Base-by-base conservation (phyloP, 2,113 vertebrate genomes). In the Phalacrocorax aristotelis region DNA sequence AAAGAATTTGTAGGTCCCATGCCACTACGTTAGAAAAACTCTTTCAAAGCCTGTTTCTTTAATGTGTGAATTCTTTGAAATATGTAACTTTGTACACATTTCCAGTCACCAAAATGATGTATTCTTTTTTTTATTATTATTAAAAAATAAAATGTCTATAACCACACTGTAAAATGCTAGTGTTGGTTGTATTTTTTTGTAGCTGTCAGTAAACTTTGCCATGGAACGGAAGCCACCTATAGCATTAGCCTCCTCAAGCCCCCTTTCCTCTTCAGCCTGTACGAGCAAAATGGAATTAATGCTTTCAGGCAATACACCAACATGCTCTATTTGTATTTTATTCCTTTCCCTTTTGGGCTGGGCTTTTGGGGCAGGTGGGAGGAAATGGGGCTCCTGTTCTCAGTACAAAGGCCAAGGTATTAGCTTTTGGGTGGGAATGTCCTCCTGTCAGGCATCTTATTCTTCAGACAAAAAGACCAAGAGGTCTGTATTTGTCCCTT, bases 71-170 rank as follows among this genome's bases (percentile, higher is more conserved):
- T 82, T 89, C 15, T 32, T 62, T 87, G 44, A 87, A 90, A 87
- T 69, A 49, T 12, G 15, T 91, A 92, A 82, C 61, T 84, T 66
- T 89, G 38, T 95, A 68, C 15, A 72, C 93, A 76, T 95, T 95
- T 96, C 87, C 57, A 89, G 40, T 79, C 16, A 66, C 61, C 84
- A 61, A 69, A 87, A 95, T 18, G 10, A 82, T 94, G 49, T 94
- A 91, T 72, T 66, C 34, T 57, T 62, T 60, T 70, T 84, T 86
- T 86, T 89, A 69, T 58, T 74, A 10, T 71, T 93, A 88, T 23
- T 6, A 21, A 88, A 95, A 93, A 97, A 96, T 94, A 95, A 96
- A 95, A 89, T 36, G 18, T 65, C 2, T 1, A 61, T 97, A 92
- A 5, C 11, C 25, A 18, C 36, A 61, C 32, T 74, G 19, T 85